Evolutionary conservation across 2,797 vertebrate genomes (phyloP), one percentile per base, ranked within the genome.

Genomic region (Chromis chromis): DNA sequence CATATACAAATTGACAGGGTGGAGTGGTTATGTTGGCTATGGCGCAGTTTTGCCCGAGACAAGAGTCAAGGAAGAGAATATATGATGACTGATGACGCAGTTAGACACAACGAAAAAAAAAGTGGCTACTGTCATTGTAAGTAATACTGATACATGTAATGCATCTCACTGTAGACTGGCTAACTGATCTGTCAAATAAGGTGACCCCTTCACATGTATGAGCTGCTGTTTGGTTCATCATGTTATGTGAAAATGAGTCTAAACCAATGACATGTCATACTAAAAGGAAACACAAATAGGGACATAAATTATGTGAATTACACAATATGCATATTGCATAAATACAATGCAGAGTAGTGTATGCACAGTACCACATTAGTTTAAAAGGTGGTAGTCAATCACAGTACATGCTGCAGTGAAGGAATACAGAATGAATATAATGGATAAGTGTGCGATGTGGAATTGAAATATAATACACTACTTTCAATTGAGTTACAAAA

Each of bases 351-450:
- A 54, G 42, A 58, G 70, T 46, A 59, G 63, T 61, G 62, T 57
- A 79, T 66, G 57, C 61, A 78, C 74, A 9, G 69, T 50, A 65
- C 52, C 40, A 66, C 70, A 85, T 85, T 88, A 80, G 65, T 71
- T 69, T 90, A 83, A 90, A 88, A 89, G 84, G 82, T 83, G 82
- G 87, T 75, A 79, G 65, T 89, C 77, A 87, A 87, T 89, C 86
- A 91, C 76, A 56, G 69, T 25, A 22, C 54, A 74, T 21, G 57
- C 58, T 66, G 61, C 72, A 55, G 83, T 62, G 21, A 33, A 64
- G 82, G 72, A 74, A 39, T 40, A 74, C 49, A 80, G 40, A 82
- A 73, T 74, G 59, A 36, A 78, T 80, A 66, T 87, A 87, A 89
- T 85, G 75, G 68, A 78, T 85, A 85, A 75, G 66, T 19, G 50